Evolutionary conservation across 2,113 vertebrate species (phyloP).

Genomic region (Marmota monax): DNA sequence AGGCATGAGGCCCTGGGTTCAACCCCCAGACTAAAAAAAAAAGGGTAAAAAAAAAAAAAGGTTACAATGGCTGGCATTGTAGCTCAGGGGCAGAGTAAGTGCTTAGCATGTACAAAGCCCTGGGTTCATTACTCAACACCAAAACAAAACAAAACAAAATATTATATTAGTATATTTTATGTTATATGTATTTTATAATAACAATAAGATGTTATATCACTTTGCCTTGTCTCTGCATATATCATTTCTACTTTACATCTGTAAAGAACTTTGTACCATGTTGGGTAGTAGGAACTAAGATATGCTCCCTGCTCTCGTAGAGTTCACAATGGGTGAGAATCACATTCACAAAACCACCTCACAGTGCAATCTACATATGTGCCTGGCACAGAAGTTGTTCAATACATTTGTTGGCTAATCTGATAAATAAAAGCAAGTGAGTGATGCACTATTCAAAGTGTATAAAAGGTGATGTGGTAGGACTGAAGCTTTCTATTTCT

Average conservation of each 20-base stretch:
- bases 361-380: neutral
- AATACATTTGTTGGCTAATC: neutral
- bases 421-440: neutral
- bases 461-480: neutral
- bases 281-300: neutral
- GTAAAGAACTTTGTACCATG: neutral
- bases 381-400: neutral
- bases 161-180: neutral
- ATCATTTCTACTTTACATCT: neutral
- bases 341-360: neutral
- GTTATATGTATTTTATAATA: neutral
- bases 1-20: too few relatives aligned
- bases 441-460: neutral
- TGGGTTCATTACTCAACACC: neutral
- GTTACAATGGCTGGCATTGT: neutral
- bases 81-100: neutral
- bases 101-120: neutral
- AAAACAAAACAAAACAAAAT: neutral
- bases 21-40: too few relatives aligned
- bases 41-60: neutral
- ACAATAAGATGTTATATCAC: neutral
- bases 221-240: neutral
- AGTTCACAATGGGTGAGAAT: neutral
- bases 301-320: neutral
- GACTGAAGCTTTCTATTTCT: slow-evolving; percentile 41